Percentiles rank a stretch among this genome's conserved stretches.
Conservation (phyloP, 2,888 invertebrate genomes). For the Eretmocerus hayati region DNA sequence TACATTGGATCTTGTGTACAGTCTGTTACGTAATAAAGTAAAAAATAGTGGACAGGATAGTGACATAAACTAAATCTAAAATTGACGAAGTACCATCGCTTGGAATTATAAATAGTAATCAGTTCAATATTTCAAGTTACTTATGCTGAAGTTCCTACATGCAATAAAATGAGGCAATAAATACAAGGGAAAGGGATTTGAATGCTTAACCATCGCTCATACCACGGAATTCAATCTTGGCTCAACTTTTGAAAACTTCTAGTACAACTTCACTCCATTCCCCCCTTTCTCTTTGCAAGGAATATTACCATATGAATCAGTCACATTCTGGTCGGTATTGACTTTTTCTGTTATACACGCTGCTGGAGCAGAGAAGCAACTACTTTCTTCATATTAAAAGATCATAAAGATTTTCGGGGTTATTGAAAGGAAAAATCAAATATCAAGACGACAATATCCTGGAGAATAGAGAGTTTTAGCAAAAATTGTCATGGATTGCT, state of each 20-base stretch:
- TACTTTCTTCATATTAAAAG: too few species aligned
- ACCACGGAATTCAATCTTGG: conserved; percentile 4
- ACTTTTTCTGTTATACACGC: too few species aligned
- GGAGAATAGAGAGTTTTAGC: too few species aligned
- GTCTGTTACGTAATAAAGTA: conserved; percentile 19
- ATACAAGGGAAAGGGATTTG: background rate
- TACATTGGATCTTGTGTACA: conserved; percentile 10
- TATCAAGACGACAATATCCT: too few species aligned
- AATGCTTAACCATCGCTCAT: conserved; percentile 1
- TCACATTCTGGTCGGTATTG: too few species aligned
- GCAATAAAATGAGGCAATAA: background rate
- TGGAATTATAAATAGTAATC: conserved; percentile 13
- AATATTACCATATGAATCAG: too few species aligned
- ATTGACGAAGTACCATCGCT: conserved; percentile 4
- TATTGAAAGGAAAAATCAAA: too few species aligned
- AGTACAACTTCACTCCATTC: too few species aligned
- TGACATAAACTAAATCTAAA: conserved; percentile 10
- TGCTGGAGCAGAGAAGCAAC: too few species aligned
- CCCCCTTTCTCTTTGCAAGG: too few species aligned
- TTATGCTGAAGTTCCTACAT: conserved; percentile 4
- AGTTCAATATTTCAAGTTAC: conserved; percentile 10
- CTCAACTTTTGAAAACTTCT: conserved; percentile 11
- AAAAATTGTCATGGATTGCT: too few species aligned
- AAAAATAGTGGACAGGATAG: conserved; percentile 5
- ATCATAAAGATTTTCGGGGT: too few species aligned